These are phyloP conservation scores for Tragopan temminckii DNA, from an alignment of 2,797 vertebrate species.

Conservation along the genomic window DNA sequence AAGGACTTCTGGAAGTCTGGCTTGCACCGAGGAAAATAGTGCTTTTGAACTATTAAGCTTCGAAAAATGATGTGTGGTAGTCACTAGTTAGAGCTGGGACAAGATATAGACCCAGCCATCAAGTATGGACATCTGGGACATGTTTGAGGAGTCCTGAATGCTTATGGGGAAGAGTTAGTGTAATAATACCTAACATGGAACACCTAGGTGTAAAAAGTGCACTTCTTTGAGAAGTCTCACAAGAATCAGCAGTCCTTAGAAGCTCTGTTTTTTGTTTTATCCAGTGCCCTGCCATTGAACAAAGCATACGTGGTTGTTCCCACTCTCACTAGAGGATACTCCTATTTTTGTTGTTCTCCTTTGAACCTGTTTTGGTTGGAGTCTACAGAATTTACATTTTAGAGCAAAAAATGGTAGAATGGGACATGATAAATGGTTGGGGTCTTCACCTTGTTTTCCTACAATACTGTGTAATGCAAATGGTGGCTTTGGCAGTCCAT, in stretches of 20 bases:
- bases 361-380: not conserved
- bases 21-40: too few relatives aligned
- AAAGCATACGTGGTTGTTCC: rapidly evolving
- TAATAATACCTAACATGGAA: not conserved
- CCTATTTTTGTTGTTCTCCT: not conserved
- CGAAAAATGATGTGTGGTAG: too few relatives aligned
- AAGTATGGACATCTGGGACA: too few relatives aligned
- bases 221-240: not conserved
- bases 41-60: too few relatives aligned
- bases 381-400: not conserved
- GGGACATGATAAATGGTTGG: not conserved
- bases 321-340: not conserved
- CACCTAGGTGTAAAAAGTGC: not conserved
- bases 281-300: rapidly evolving
- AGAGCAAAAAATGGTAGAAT: not conserved
- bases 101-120: too few relatives aligned
- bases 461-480: not conserved
- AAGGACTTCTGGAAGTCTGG: too few relatives aligned
- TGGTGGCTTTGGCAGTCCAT: not conserved
- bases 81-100: too few relatives aligned
- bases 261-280: rapidly evolving
- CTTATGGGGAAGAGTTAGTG: not conserved
- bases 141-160: not conserved
- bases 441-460: not conserved
- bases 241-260: not conserved